These are phyloP conservation scores for Sturnus vulgaris DNA, from an alignment of 2,113 vertebrate genomes.

Conservation along the genomic window DNA sequence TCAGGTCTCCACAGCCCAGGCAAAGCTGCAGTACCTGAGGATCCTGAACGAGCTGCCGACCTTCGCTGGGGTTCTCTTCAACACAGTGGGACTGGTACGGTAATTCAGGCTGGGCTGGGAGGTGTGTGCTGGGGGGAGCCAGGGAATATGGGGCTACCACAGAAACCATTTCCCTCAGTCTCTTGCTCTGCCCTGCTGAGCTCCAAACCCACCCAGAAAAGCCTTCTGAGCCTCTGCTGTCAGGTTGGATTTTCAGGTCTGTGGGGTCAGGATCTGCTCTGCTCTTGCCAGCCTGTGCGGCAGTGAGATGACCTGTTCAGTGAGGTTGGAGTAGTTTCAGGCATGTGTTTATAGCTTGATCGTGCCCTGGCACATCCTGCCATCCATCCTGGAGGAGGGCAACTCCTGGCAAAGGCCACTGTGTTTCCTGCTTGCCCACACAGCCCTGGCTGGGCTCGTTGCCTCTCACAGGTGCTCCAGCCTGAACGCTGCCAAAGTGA, in stretches of 20 bases:
- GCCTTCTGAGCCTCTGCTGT: not conserved
- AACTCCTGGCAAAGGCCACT: not conserved
- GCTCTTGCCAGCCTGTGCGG: not conserved
- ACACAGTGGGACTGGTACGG: slow-evolving; percentile 93
- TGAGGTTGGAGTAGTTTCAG: not conserved
- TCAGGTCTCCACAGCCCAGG: slow-evolving; percentile 91
- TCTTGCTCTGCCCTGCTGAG: not conserved
- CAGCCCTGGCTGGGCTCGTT: not conserved
- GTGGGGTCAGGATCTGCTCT: not conserved
- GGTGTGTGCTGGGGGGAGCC: not conserved
- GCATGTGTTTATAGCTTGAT: not conserved
- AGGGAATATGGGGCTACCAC: not conserved
- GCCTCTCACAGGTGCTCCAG: not conserved
- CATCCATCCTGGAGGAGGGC: fast-evolving
- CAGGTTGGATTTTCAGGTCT: not conserved
- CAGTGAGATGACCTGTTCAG: fast-evolving
- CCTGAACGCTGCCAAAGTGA: not conserved
- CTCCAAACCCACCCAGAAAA: not conserved
- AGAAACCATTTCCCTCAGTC: not conserved
- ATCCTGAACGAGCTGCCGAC: slow-evolving; percentile 96
- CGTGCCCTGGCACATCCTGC: not conserved
- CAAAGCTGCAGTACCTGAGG: slow-evolving; percentile 95
- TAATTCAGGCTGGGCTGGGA: slow-evolving; percentile 27
- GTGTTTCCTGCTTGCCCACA: not conserved
- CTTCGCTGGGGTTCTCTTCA: slow-evolving; percentile 94